Evolutionary conservation across 2,113 vertebrate species (phyloP).

Genomic region (Leuciscus idus): DNA sequence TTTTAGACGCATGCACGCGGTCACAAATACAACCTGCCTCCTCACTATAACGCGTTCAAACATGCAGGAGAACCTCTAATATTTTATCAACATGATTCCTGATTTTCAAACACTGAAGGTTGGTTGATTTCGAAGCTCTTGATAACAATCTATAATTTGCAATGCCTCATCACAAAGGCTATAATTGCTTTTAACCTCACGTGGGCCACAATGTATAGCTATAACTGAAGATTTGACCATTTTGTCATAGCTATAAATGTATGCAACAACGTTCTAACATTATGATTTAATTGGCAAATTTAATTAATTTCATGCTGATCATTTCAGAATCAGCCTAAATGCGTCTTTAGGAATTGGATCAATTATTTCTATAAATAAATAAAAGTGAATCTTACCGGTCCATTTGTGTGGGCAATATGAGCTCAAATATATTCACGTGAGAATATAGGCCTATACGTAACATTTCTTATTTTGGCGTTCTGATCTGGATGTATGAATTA

Average conservation of each 20-base stretch:
- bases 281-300: not conserved
- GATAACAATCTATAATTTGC: not conserved
- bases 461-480: not conserved
- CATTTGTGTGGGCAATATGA: not conserved
- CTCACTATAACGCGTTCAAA: conserved; percentile 8
- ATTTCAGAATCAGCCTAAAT: not conserved
- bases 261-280: not conserved
- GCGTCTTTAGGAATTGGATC: not conserved
- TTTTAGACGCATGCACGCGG: conserved; percentile 29
- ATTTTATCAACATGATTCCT: not conserved
- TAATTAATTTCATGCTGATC: not conserved
- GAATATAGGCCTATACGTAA: not conserved
- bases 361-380: not conserved
- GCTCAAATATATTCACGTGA: not conserved
- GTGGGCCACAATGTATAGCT: not conserved
- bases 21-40: not conserved
- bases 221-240: not conserved
- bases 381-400: no score
- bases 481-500: not conserved
- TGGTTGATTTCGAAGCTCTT: not conserved
- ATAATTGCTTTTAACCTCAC: not conserved
- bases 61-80: not conserved
- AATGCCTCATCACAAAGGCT: not conserved
- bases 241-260: not conserved
- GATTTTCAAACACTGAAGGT: not conserved